A percentile compares a stretch with the other conserved stretches of the same genome.
These are phyloP conservation scores for Eurystomus glaucurus DNA, from an alignment of 2,797 vertebrate genomes.

Conservation along the genomic window DNA sequence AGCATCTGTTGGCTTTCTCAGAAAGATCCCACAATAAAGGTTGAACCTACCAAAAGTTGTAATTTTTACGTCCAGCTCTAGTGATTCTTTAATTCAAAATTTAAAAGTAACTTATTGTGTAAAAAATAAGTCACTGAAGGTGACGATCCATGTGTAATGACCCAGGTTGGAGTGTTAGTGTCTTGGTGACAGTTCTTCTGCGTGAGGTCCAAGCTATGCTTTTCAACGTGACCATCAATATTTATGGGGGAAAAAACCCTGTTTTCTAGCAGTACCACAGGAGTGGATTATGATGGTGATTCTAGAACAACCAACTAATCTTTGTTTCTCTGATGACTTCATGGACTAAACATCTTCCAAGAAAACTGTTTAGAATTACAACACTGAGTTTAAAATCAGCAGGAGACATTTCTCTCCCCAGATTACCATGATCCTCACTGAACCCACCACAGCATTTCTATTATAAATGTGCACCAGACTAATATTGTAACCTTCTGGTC, in stretches of 20 bases:
- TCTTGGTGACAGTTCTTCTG: not conserved
- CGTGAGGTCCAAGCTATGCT: not conserved
- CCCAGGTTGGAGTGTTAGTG: not conserved
- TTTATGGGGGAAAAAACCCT: rapidly evolving
- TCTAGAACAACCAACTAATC: not conserved
- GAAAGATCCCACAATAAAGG: not conserved
- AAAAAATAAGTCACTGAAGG: not conserved
- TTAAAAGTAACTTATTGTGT: not conserved
- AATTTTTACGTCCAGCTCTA: not conserved
- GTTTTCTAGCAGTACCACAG: not conserved
- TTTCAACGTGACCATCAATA: not conserved
- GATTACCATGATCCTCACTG: not conserved
- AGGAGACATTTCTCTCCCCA: not conserved
- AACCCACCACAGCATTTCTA: not conserved
- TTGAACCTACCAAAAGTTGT: not conserved
- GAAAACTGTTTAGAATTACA: not conserved
- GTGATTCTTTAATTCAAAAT: not conserved
- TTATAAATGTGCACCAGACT: not conserved
- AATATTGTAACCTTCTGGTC: not conserved
- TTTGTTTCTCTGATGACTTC: not conserved
- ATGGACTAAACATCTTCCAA: not conserved
- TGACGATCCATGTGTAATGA: not conserved
- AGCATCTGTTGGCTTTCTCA: not conserved
- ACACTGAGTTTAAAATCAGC: not conserved
- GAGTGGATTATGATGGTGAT: not conserved